Evolutionary conservation across 2,113 vertebrate genomes (phyloP), one percentile per base, ranked within the genome.

Genomic region (Poeciliopsis prolifica): DNA sequence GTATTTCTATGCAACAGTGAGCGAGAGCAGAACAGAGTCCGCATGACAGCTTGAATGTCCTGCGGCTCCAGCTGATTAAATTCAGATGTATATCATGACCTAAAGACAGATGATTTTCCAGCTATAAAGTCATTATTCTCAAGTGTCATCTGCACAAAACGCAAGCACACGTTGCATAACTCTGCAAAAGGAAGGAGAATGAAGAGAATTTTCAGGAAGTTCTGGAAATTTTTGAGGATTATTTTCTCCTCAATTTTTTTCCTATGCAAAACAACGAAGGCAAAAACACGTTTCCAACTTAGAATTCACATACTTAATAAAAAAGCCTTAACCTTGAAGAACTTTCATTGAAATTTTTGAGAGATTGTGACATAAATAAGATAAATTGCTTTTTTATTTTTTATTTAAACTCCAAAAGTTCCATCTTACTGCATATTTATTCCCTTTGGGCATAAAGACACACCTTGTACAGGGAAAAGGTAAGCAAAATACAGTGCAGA

Each of bases 401-500:
- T 22, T 4, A 42, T 42, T 14, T 15, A 42, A 42, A 3, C 7
- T 54, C 44, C 15, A 48, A 3, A 54, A 51, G 22, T 73, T 28
- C 9, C 29, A 5, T 28, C 42, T 51, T 5, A 58, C 12, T 67
- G 30, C 10, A 61, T 17, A 26, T 61, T 66, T 42, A 29, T 12
- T 58, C 33, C 10, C 26, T 26, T 26, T 69, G 28, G 33, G 31
- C 67, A 68, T 31, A 68, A 26, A 65, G 44, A 28, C 11, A 54
- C 37, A 51, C 17, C 19, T 35, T 60, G 42, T 58, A 14, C 48
- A 30, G 26, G 15, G 17, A 68, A 44, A 48, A 75, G 31, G 62
- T 29, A 64, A 73, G 79, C 37, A 74, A 63, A 63, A 72, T 4
- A 26, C 58, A 51, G 17, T 72, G 61, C 65, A 66, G 33, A 66